Percentiles rank a stretch among this genome's conserved stretches.
These are phyloP conservation scores for Diorhabda sublineata DNA, from an alignment of 1,140 invertebrate species.

Conservation along the genomic window DNA sequence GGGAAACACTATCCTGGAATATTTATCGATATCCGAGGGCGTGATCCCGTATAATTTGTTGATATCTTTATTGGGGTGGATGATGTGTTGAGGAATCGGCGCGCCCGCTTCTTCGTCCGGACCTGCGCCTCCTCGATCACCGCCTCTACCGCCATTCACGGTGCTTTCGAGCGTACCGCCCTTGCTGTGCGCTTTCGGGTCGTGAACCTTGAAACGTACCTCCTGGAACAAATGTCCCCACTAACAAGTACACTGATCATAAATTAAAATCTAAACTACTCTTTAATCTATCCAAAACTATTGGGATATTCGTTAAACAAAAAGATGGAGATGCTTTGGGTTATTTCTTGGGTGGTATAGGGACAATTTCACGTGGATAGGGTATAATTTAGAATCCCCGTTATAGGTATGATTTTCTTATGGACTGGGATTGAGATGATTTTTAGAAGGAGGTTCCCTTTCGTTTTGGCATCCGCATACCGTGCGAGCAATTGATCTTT, in stretches of 20 bases:
- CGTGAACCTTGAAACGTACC: conserved; percentile 90
- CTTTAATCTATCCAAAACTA: too few relatives aligned
- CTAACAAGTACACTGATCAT: conserved; percentile 50
- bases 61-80: conserved; percentile 70
- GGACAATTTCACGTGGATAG: too few relatives aligned
- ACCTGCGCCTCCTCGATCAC: conserved; percentile 59
- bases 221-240: conserved; percentile 79
- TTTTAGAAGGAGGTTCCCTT: too few relatives aligned
- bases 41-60: conserved; percentile 87
- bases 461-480: too few relatives aligned
- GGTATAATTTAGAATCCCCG: too few relatives aligned
- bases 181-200: conserved; percentile 87
- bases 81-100: conserved; percentile 67
- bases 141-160: conserved; percentile 71
- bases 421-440: too few relatives aligned
- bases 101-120: conserved; percentile 61
- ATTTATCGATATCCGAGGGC: conserved; percentile 94
- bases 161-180: conserved; percentile 86
- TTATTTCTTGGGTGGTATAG: too few relatives aligned
- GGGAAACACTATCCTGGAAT: conserved; percentile 91
- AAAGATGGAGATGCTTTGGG: too few relatives aligned
- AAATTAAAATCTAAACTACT: too few relatives aligned
- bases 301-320: too few relatives aligned
- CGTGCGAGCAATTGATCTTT: too few relatives aligned
- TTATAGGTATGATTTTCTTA: too few relatives aligned